Percentiles rank a stretch among this genome's conserved stretches.
These are phyloP conservation scores for Lytechinus variegatus DNA, from an alignment of 35 echinoderm and acorn worm species.

Conservation along the genomic window DNA sequence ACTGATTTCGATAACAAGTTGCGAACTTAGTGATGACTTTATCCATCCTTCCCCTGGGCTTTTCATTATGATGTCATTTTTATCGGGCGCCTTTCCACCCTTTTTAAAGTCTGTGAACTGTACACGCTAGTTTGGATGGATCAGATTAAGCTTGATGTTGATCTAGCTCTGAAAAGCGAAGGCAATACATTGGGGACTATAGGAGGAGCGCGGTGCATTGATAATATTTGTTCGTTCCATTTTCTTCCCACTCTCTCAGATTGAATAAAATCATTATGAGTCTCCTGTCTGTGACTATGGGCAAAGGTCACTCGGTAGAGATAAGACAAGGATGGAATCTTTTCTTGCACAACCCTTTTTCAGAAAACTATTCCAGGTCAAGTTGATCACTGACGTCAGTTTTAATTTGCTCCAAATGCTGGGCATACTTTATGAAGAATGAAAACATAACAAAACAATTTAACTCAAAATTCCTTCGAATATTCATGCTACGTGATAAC, in stretches of 20 bases:
- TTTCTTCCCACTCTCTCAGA: background rate
- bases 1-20: background rate
- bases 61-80: background rate
- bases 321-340: background rate
- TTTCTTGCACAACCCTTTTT: too few relatives aligned
- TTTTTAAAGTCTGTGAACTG: background rate
- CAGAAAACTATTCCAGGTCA: too few relatives aligned
- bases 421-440: too few relatives aligned
- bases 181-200: background rate
- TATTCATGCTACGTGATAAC: too few relatives aligned
- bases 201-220: background rate
- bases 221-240: conserved; percentile 14
- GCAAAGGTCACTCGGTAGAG: background rate
- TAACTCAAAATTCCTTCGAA: too few relatives aligned
- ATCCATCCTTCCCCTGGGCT: background rate
- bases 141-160: background rate
- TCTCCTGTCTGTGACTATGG: background rate
- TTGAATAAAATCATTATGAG: conserved; percentile 7
- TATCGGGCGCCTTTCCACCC: background rate
- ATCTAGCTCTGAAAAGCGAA: background rate
- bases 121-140: background rate
- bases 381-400: too few relatives aligned
- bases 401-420: too few relatives aligned
- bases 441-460: too few relatives aligned
- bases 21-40: background rate